A percentile compares a stretch with the other conserved stretches of the same genome.
These are phyloP conservation scores for Hemibagrus wyckioides DNA, from an alignment of 2,113 vertebrate genomes.

Conservation along the genomic window DNA sequence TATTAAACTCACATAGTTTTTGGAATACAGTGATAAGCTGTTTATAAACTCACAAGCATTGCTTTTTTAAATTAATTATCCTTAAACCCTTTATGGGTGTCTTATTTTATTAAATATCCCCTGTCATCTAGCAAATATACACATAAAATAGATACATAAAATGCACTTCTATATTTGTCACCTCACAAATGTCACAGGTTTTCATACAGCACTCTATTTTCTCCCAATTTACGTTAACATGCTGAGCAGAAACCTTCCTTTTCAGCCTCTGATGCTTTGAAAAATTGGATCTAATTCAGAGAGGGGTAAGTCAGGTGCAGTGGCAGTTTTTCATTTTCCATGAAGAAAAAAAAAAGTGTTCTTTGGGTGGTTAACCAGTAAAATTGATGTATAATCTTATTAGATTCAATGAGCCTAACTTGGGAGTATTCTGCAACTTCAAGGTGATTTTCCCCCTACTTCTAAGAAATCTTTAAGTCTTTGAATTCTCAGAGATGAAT, in stretches of 20 bases:
- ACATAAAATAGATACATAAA: background rate
- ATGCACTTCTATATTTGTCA: background rate
- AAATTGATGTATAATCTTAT: slow-evolving; percentile 22
- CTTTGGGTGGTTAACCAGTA: slow-evolving; percentile 1
- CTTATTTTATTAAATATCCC: background rate
- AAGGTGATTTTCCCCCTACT: background rate
- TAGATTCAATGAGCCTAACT: background rate
- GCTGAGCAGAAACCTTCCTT: background rate
- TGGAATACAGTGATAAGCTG: background rate
- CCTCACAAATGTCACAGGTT: background rate
- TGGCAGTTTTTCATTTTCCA: background rate
- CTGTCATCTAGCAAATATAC: background rate
- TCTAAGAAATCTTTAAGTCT: background rate
- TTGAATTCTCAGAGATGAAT: background rate
- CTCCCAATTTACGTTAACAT: background rate
- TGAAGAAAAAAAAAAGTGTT: background rate
- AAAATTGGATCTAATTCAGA: slow-evolving; percentile 22
- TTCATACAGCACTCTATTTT: background rate
- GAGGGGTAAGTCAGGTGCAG: slow-evolving; percentile 1
- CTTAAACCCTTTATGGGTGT: background rate
- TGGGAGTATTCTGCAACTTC: background rate
- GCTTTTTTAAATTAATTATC: background rate
- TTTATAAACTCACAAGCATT: background rate
- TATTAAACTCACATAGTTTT: background rate
- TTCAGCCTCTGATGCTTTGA: background rate